Percentiles rank a stretch among this genome's conserved stretches.
Evolutionary conservation across 2,888 invertebrate genomes (phyloP).

Genomic region (Plusia festucae): DNA sequence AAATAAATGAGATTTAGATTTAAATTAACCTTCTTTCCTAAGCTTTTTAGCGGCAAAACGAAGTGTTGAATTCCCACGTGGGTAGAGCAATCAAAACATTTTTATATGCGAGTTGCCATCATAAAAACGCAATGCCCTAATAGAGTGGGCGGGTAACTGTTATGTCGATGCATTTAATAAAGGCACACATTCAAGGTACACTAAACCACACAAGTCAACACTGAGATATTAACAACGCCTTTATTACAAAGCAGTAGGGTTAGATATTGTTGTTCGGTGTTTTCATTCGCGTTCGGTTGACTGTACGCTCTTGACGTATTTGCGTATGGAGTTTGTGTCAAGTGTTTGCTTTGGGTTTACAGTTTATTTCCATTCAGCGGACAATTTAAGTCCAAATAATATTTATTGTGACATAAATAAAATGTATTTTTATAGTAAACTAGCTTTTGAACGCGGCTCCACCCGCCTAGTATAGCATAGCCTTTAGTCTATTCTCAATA

Average conservation of each 20-base stretch:
- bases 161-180: constrained; percentile 35
- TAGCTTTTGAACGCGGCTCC: too few species aligned
- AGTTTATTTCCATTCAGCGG: neutral
- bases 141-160: constrained; percentile 62
- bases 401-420: too few species aligned
- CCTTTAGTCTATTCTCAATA: too few species aligned
- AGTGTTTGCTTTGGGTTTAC: constrained; percentile 30
- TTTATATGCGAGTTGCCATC: constrained; percentile 50
- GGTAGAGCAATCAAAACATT: constrained; percentile 58
- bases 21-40: neutral
- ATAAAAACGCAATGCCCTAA: constrained; percentile 59
- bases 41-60: neutral
- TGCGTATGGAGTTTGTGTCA: constrained; percentile 20
- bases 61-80: constrained; percentile 32
- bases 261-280: too few species aligned
- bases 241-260: too few species aligned
- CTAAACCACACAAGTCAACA: neutral
- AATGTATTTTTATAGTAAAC: too few species aligned
- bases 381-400: neutral
- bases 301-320: neutral
- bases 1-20: too few species aligned
- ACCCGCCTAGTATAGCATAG: too few species aligned
- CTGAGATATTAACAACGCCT: too few species aligned
- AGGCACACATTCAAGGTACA: constrained; percentile 17
- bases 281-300: too few species aligned